phyloP scores from a whole-genome alignment of 2,797 vertebrate species.

The Vultur gryphus region DNA sequence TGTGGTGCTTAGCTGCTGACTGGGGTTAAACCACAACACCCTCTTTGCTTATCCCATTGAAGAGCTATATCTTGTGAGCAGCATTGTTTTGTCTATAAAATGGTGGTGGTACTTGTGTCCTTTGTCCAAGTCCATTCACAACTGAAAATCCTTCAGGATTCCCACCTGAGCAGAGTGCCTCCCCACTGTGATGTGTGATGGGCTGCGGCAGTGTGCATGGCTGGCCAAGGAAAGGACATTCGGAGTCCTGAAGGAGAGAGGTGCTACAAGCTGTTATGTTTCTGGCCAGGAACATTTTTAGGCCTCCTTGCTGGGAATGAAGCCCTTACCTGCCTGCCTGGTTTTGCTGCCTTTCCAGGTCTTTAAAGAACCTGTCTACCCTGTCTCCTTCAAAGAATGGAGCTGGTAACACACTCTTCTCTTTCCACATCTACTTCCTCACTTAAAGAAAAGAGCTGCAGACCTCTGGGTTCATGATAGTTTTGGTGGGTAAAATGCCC shows the following conservation, averaged over 20 bases:
- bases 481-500: neutral
- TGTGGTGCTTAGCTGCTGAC: no score
- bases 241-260: neutral
- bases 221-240: neutral
- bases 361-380: slow-evolving; percentile 9
- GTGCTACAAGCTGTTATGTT: neutral
- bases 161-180: neutral
- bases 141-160: neutral
- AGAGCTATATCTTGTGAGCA: neutral
- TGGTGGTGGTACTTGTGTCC: neutral
- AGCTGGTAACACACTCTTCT: neutral
- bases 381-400: neutral
- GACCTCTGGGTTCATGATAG: neutral
- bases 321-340: neutral
- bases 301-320: neutral
- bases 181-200: accelerated
- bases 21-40: no score
- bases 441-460: neutral
- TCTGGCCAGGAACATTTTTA: neutral
- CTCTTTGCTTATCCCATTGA: neutral
- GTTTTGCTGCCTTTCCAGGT: slow-evolving; percentile 10
- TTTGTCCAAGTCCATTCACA: neutral
- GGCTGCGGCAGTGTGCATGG: neutral
- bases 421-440: neutral
- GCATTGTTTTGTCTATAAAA: neutral